These are phyloP conservation scores for Drosophila yakuba DNA, from an alignment of 1,140 invertebrate genomes.

Conservation along the genomic window DNA sequence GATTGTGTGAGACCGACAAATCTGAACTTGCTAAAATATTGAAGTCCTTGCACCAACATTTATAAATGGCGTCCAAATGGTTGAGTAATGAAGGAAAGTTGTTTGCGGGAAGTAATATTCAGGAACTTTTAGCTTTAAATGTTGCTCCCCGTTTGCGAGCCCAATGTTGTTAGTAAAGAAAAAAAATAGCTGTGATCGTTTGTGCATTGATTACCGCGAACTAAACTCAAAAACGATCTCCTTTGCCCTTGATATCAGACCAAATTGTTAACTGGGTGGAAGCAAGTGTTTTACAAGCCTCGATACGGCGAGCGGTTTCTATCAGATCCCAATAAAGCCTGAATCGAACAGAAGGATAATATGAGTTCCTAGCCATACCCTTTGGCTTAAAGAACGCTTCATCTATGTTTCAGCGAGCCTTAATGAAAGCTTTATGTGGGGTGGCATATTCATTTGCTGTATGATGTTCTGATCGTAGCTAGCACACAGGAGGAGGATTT, in stretches of 20 bases:
- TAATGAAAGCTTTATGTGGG: not conserved
- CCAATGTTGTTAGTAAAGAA: slow-evolving; percentile 1
- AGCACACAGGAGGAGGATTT: slow-evolving; percentile 12
- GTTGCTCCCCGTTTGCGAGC: slow-evolving; percentile 2
- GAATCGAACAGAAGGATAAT: not conserved
- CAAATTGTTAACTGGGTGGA: slow-evolving; percentile 1
- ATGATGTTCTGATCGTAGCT: slow-evolving; percentile 19
- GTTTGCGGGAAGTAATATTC: not conserved
- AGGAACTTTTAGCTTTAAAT: slow-evolving; percentile 1
- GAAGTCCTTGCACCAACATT: slow-evolving; percentile 3
- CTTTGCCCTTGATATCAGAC: slow-evolving; percentile 1
- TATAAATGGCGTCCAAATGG: slow-evolving; percentile 9
- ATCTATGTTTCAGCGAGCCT: slow-evolving; percentile 3
- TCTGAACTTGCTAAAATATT: slow-evolving; percentile 2
- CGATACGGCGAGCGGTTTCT: slow-evolving; percentile 1
- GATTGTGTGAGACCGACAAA: not conserved
- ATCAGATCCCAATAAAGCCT: not conserved
- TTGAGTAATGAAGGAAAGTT: slow-evolving; percentile 1
- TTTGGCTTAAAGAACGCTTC: slow-evolving; percentile 6
- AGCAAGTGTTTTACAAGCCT: slow-evolving; percentile 4
- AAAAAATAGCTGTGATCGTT: slow-evolving; percentile 2
- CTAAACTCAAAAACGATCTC: slow-evolving; percentile 3
- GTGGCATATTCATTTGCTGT: slow-evolving; percentile 2
- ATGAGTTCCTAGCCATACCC: not conserved
- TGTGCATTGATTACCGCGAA: slow-evolving; percentile 13